Conservation (phyloP, 2,797 vertebrate genomes). For the Esox masquinongy region DNA sequence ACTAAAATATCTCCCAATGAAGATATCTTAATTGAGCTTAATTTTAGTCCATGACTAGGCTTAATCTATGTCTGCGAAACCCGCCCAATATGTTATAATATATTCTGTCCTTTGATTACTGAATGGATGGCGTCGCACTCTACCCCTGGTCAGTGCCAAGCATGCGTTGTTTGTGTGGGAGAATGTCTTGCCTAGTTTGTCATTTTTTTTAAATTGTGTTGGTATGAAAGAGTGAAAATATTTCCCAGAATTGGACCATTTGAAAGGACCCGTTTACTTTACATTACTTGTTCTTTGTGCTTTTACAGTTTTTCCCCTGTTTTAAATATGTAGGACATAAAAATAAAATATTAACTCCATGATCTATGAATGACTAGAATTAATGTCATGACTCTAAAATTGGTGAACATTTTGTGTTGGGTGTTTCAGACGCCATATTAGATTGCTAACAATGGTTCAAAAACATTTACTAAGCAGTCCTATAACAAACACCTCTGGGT, state of each 20-base stretch:
- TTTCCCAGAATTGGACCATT: neutral
- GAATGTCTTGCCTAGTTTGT: neutral
- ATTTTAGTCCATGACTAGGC: too few relatives aligned
- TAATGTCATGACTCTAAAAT: neutral
- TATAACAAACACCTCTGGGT: too few relatives aligned
- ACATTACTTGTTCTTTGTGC: neutral
- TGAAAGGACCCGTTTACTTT: neutral
- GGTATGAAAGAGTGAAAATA: neutral
- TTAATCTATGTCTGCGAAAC: too few relatives aligned
- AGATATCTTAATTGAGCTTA: too few relatives aligned
- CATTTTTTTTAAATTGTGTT: neutral
- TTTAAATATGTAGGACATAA: too few relatives aligned
- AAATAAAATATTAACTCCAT: neutral
- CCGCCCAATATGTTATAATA: too few relatives aligned
- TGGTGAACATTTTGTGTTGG: neutral
- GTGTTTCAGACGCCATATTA: neutral
- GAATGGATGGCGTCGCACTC: too few relatives aligned
- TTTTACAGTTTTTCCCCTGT: too few relatives aligned
- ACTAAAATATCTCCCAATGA: too few relatives aligned
- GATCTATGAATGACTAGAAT: neutral
- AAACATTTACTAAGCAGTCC: neutral
- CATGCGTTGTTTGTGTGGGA: too few relatives aligned
- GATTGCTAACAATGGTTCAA: neutral
- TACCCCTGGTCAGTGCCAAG: too few relatives aligned
- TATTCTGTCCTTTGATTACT: too few relatives aligned